Evolutionary conservation across 2,113 vertebrate genomes (phyloP), one percentile per base, ranked within the genome.

Genomic region (Corapipo altera): DNA sequence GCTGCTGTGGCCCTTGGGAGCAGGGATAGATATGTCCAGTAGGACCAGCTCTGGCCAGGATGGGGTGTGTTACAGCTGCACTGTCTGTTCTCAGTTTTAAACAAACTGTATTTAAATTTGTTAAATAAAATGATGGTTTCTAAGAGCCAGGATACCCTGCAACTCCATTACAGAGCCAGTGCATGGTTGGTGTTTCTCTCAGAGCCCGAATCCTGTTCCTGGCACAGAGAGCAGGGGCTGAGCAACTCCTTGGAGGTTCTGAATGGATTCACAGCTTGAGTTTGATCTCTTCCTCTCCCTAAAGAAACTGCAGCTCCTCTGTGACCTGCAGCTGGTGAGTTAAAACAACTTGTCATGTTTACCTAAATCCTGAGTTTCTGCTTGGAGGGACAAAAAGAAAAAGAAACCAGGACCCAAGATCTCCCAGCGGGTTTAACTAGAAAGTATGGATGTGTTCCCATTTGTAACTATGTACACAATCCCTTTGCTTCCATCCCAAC

Each of bases 51-150:
- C 65, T 87, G 80, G 79, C 76, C 84, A 85, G 89, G 85, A 90
- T 30, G 73, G 92, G 58, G 89, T n/a, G 61, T 61, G 21, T 79
- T 70, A 67, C 66, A 95, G 94, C 94, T 93, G 93, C 92, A 59
- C 96, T 88, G 77, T 95, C 88, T 95, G 96, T 93, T 95, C 97
- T 96, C 88, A 80, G 66, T 98, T 98, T 98, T 97, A 96, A 98
- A 96, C 95, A 94, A 97, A 97, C 95, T 97, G 97, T 98, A 96
- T 96, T 98, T 95, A 95, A 89, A 97, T 98, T 98, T 97, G 96
- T 97, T 97, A 89, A 97, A 97, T 95, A 73, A 97, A 98, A 97
- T 52, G 84, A 97, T 91, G 95, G 88, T 98, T 98, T 98, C 97
- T 98, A 98, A 98, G 96, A 97, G 94, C 90, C 95, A 92, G 93